Conservation (phyloP, 35 echinoderm and acorn worm genomes). For the Diadema setosum region DNA sequence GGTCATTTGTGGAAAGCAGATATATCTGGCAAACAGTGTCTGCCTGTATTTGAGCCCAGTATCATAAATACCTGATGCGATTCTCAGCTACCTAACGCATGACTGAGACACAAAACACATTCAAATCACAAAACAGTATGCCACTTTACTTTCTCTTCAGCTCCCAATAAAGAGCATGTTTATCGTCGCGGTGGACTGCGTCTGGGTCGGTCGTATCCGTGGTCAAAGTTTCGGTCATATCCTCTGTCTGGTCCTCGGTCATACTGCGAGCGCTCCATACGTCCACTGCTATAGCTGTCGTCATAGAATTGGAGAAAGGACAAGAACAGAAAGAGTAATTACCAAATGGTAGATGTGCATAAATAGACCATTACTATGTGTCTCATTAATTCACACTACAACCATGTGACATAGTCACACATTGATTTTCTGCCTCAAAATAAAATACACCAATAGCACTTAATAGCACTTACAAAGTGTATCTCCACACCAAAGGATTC, state of each 20-base stretch:
- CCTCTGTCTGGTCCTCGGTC: background rate
- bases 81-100: too few relatives aligned
- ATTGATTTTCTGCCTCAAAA: background rate
- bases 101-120: too few relatives aligned
- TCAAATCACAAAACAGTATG: too few relatives aligned
- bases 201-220: too few relatives aligned
- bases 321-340: background rate
- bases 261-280: background rate
- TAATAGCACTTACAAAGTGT: background rate
- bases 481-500: background rate
- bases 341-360: background rate
- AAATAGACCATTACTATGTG: too few relatives aligned
- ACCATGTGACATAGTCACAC: background rate
- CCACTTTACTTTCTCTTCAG: too few relatives aligned
- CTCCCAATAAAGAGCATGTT: too few relatives aligned
- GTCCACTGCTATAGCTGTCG: background rate
- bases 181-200: too few relatives aligned
- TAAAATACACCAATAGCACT: background rate
- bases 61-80: too few relatives aligned
- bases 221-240: background rate
- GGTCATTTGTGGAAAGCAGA: too few relatives aligned
- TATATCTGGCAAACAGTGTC: too few relatives aligned
- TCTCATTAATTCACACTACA: background rate
- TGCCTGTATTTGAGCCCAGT: too few relatives aligned
- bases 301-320: background rate